phyloP scores from a whole-genome alignment of 2,113 vertebrate species.

The Paradisaea rubra region DNA sequence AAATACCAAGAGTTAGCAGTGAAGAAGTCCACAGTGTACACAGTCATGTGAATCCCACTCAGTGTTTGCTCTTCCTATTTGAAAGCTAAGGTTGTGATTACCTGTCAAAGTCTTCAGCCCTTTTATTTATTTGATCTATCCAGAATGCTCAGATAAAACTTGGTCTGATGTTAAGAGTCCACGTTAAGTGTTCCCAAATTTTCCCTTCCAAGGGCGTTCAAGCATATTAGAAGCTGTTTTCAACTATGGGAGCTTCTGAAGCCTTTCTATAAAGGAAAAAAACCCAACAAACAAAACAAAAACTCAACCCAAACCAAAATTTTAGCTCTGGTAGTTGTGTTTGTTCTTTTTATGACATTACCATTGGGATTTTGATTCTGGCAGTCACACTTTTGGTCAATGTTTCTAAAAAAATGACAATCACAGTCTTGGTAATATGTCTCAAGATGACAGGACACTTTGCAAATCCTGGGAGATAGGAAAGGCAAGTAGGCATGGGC shows the following conservation, averaged over 20 bases:
- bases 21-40: not conserved
- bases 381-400: not conserved
- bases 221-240: not conserved
- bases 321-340: not conserved
- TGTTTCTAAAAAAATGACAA: not conserved
- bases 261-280: not conserved
- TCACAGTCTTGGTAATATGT: not conserved
- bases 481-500: not conserved
- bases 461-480: not conserved
- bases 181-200: not conserved
- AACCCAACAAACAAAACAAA: not conserved
- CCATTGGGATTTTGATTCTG: not conserved
- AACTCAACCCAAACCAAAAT: not conserved
- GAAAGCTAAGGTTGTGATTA: not conserved
- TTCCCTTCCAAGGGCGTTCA: not conserved
- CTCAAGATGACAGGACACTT: not conserved
- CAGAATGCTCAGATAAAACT: not conserved
- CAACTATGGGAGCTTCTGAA: not conserved
- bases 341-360: not conserved
- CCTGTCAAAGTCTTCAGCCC: not conserved
- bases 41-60: not conserved
- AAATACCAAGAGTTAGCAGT: not conserved
- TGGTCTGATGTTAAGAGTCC: not conserved
- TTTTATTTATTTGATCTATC: not conserved
- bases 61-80: not conserved